Base-by-base conservation (phyloP, 2,797 vertebrate genomes). In the Eutrigla gurnardus region DNA sequence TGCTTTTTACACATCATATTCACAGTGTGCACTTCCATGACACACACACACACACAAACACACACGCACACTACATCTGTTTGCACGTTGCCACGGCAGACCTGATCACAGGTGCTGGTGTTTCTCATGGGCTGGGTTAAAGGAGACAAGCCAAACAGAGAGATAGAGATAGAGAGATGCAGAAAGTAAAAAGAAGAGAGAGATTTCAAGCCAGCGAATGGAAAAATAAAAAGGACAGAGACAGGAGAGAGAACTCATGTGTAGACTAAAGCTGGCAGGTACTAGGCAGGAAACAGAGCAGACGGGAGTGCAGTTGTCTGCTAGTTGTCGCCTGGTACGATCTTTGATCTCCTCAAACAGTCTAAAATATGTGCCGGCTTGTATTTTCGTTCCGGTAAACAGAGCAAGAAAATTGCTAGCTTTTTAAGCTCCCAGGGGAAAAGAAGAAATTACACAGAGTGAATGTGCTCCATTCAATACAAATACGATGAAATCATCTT, bases 101-200 rank as follows among this genome's bases (percentile, higher is more conserved):
- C 81, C 87, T 87, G 91, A 93, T 91, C 92, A 86, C 86, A 90
- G 83, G 85, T 82, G 75, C 80, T 78, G 89, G 81, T 73, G 47
- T 46, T 77, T 87, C 86, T 85, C 74, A n/a, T 60, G 73, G 84
- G 82, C 7, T 55, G 73, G 81, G 85, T 82, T 88, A 83, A 86
- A 86, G 78, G 69, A 79, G 82, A 84, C 77, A 69, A 70, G 87
- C 67, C 80, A 86, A 80, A 70, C 54, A 54, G 63, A 60, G 39
- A 17, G 18, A 2, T 42, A 25, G 47, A 13, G 46, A 57, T 10
- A 15, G 32, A 7, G 35, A 2, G 8, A n/a, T n/a, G n/a, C 2
- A 62, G 14, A 6, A 4, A 50, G 25, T 47, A n/a, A 37, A 73
- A 70, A 33, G 6, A 7, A 72, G 33, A 73, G n/a, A 37, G 7